Base-by-base conservation (phyloP, 1,140 invertebrate genomes). In the Melitaea cinxia region DNA sequence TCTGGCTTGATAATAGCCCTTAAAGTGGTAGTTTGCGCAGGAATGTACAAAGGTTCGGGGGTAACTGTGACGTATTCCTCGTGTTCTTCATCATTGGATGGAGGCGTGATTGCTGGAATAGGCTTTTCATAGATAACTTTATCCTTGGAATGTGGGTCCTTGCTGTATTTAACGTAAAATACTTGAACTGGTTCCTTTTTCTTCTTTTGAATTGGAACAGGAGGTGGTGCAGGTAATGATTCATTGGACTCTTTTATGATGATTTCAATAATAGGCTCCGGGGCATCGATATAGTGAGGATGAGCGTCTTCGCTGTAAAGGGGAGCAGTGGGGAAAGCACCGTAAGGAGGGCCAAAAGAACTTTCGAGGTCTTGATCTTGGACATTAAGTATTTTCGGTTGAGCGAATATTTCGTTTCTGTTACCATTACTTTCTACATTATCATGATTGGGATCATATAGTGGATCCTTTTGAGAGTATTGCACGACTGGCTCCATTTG, bases 171-270 rank as follows among this genome's bases (percentile, higher is more conserved):
- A 0, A 97, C 96, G 75, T 97, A 97, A 80, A 96, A 97, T 2
- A 97, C 96, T 74, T 97, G 96, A 47, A 97, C 95, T 10, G 96
- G 95, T 79, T 96, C 95, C 78, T 96, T 96, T 65, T 94, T 94
- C 70, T 94, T 94, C 55, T 91, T 92, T 0, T 92, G 89, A 24
- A 92, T 81, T 1, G 92, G 89, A 4, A 92, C 85, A 0, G 92
- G 91, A 0, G 93, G 94, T n/a, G 94, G 93, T 2, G 94, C 92
- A 0, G 96, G 95, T 2, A 96, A 80, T 0, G 95, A 93, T 70
- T 96, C 95, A 80, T 97, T 97, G 0, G 96, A 96, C 85, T 97
- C 96, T 78, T 96, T 96, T 52, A 97, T 97, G 56, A 97, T 97
- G 67, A 97, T 97, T 88, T 97, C 96, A 64, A 97, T 97, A 47